phyloP scores from a whole-genome alignment of 1,140 invertebrate genomes.

The Habropoda laboriosa region DNA sequence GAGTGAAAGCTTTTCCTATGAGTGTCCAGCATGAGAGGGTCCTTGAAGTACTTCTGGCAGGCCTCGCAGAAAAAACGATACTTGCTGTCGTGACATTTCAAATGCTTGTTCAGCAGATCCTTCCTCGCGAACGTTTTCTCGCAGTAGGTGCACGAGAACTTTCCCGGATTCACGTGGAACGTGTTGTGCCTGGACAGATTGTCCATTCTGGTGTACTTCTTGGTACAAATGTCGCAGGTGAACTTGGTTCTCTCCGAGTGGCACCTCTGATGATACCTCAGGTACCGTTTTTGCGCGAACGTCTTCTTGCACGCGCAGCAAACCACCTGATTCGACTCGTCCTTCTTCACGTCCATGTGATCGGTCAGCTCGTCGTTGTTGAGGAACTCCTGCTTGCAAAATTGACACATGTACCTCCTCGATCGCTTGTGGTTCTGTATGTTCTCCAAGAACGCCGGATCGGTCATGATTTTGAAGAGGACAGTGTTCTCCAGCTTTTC shows the following conservation, averaged over 20 bases:
- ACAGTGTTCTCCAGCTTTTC: slow-evolving; percentile 70
- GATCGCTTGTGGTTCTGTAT: slow-evolving; percentile 62
- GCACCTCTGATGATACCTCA: slow-evolving; percentile 74
- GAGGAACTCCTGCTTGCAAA: slow-evolving; percentile 72
- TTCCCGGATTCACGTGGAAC: slow-evolving; percentile 77
- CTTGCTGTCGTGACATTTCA: slow-evolving; percentile 75
- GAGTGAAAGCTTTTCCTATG: slow-evolving; percentile 56
- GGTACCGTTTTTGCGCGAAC: slow-evolving; percentile 73
- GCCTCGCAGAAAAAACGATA: slow-evolving; percentile 68
- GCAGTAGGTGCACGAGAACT: slow-evolving; percentile 74
- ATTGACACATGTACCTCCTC: slow-evolving; percentile 63
- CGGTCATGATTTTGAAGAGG: slow-evolving; percentile 77
- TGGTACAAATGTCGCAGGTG: slow-evolving; percentile 74
- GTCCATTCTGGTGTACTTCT: slow-evolving; percentile 75
- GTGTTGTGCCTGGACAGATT: slow-evolving; percentile 77
- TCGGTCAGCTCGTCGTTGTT: slow-evolving; percentile 61
- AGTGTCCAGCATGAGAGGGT: slow-evolving; percentile 68
- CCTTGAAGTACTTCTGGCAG: slow-evolving; percentile 75
- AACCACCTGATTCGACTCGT: slow-evolving; percentile 65
- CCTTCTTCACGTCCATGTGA: slow-evolving; percentile 67
- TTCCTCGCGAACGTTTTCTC: slow-evolving; percentile 75
- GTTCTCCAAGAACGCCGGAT: slow-evolving; percentile 71
- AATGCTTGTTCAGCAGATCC: slow-evolving; percentile 76
- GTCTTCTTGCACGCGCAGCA: slow-evolving; percentile 76
- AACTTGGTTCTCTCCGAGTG: slow-evolving; percentile 74